Conservation (phyloP, 2,888 invertebrate species). For the Drosophila cognata region DNA sequence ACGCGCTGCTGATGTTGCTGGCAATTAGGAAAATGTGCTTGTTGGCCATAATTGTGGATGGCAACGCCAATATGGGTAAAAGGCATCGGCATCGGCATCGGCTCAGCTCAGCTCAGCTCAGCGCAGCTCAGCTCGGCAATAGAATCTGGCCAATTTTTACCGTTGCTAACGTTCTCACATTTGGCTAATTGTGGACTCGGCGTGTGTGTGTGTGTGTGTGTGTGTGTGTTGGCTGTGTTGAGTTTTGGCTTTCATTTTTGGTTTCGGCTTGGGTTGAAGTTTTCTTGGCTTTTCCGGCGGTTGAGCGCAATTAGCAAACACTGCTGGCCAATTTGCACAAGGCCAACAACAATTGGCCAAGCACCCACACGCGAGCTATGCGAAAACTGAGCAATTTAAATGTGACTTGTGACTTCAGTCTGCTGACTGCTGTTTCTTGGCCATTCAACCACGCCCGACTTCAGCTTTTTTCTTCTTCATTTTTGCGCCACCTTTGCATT, state of each 20-base stretch:
- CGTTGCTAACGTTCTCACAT: constrained; percentile 41
- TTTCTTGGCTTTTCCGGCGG: constrained; percentile 56
- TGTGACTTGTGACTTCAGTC: constrained; percentile 17
- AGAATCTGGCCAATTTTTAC: constrained; percentile 43
- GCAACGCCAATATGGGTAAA: constrained; percentile 18
- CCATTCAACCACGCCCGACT: constrained; percentile 19
- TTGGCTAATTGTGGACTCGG: constrained; percentile 65
- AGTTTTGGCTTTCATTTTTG: neutral
- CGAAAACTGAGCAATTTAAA: constrained; percentile 32
- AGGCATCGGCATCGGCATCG: constrained; percentile 16
- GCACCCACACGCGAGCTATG: constrained; percentile 27
- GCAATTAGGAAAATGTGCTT: constrained; percentile 74
- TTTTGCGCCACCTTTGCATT: constrained; percentile 7
- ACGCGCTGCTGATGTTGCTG: constrained; percentile 5
- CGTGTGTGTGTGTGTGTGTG: constrained; percentile 5
- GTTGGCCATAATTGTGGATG: constrained; percentile 64
- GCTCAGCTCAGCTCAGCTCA: neutral
- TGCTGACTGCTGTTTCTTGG: neutral
- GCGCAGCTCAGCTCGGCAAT: neutral
- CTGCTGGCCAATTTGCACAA: constrained; percentile 68
- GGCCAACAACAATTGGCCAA: constrained; percentile 55
- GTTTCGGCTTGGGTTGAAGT: constrained; percentile 7
- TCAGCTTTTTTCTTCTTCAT: neutral
- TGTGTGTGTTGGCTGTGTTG: neutral
- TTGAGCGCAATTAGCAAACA: constrained; percentile 66